These are phyloP conservation scores for Aspiorhynchus laticeps DNA, from an alignment of 2,113 vertebrate species.

Conservation along the genomic window DNA sequence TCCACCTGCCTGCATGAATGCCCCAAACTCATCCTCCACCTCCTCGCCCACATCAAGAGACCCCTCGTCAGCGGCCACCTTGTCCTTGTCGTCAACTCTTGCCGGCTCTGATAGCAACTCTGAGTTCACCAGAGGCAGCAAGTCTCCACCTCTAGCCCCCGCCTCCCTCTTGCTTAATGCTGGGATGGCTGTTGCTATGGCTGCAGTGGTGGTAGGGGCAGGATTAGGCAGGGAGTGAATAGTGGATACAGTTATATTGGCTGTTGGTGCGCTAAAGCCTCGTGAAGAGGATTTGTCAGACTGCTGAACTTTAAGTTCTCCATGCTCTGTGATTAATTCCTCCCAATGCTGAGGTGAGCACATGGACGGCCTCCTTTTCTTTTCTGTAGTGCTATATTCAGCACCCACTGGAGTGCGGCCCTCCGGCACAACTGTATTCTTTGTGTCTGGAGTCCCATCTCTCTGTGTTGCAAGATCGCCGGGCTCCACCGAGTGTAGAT, in stretches of 20 bases:
- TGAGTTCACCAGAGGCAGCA: conserved; percentile 7
- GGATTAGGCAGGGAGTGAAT: conserved; percentile 62
- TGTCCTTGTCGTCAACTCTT: conserved; percentile 42
- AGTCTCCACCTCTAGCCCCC: conserved; percentile 45
- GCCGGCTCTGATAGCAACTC: conserved; percentile 45
- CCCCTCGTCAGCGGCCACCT: conserved; percentile 53
- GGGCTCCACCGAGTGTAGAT: conserved; percentile 10
- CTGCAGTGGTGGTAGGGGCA: conserved; percentile 61
- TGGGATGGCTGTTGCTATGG: conserved; percentile 68
- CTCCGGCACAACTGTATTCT: neutral
- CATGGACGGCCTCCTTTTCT: neutral
- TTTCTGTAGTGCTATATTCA: neutral
- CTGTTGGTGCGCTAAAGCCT: conserved; percentile 38
- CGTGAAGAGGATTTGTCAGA: conserved; percentile 52
- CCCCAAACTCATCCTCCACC: conserved; percentile 76
- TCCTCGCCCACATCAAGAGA: conserved; percentile 49
- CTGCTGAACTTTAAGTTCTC: conserved; percentile 34
- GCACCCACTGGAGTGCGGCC: neutral
- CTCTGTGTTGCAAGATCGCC: neutral
- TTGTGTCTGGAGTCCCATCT: neutral
- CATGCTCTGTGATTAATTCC: conserved; percentile 4
- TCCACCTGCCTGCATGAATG: conserved; percentile 76
- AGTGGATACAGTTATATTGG: conserved; percentile 46
- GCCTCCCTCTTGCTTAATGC: conserved; percentile 51
- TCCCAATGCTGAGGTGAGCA: conserved; percentile 26